Conservation (phyloP, 2,797 vertebrate genomes). For the Rhynchotus rufescens region DNA sequence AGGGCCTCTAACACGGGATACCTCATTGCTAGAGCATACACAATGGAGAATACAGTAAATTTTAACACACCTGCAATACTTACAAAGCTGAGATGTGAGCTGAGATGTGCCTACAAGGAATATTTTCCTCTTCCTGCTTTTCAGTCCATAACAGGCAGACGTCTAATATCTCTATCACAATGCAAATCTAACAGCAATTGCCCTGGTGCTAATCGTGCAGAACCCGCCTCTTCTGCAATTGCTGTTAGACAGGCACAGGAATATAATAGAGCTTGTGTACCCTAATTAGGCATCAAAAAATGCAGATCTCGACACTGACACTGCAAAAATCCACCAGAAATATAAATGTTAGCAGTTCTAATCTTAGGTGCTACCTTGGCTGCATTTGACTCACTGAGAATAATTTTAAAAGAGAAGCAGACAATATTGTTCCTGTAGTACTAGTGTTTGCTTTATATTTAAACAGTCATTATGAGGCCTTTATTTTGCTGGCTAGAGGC, state of each 20-base stretch:
- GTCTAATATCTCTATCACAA: neutral
- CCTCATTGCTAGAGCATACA: neutral
- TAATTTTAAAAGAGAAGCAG: neutral
- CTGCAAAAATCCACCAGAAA: neutral
- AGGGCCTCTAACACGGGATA: neutral
- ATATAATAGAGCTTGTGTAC: neutral
- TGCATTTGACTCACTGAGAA: accelerated
- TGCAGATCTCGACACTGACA: neutral
- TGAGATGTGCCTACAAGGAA: neutral
- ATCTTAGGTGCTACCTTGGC: neutral
- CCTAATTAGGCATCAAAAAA: neutral
- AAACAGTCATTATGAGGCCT: neutral
- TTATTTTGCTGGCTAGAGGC: neutral
- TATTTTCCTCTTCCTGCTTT: neutral
- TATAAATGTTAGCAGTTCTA: neutral
- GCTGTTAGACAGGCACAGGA: accelerated
- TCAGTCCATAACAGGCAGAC: neutral
- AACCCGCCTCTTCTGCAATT: neutral
- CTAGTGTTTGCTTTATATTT: neutral
- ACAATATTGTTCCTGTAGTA: neutral
- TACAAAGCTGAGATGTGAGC: neutral
- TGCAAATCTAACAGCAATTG: neutral
- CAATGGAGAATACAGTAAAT: neutral
- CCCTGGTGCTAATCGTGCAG: neutral
- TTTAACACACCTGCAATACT: neutral